Evolutionary conservation across 1,140 invertebrate species (phyloP).

Genomic region (Achroia grisella): DNA sequence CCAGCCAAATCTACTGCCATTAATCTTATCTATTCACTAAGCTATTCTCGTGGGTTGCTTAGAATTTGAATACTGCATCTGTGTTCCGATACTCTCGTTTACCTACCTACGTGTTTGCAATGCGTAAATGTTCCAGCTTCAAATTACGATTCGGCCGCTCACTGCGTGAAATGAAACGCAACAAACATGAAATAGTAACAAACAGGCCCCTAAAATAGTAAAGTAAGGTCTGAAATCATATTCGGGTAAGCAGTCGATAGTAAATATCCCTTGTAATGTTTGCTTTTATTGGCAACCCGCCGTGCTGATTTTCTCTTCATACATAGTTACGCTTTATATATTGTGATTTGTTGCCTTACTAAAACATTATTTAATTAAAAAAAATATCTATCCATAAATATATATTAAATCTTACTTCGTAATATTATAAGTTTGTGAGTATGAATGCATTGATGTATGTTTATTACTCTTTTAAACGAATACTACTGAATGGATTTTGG

Average conservation of each 20-base stretch:
- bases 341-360: neutral
- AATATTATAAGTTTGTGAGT: too few relatives aligned
- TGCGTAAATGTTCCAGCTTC: conserved; percentile 34
- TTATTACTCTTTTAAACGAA: too few relatives aligned
- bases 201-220: neutral
- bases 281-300: conserved; percentile 18
- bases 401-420: too few relatives aligned
- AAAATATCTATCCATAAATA: too few relatives aligned
- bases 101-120: conserved; percentile 45
- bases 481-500: too few relatives aligned
- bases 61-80: conserved; percentile 55
- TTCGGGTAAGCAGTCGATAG: conserved; percentile 25
- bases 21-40: conserved; percentile 59
- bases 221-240: conserved; percentile 23
- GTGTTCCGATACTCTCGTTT: conserved; percentile 12
- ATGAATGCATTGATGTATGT: too few relatives aligned
- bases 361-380: neutral
- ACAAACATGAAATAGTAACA: conserved; percentile 14
- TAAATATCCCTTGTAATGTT: conserved; percentile 33
- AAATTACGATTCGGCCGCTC: conserved; percentile 13
- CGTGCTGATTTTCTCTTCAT: conserved; percentile 36
- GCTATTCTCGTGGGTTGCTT: conserved; percentile 32
- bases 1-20: conserved; percentile 32
- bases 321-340: conserved; percentile 10
- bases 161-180: conserved; percentile 15